phyloP scores from a whole-genome alignment of 2,797 vertebrate genomes.

The Margarornis squamiger region DNA sequence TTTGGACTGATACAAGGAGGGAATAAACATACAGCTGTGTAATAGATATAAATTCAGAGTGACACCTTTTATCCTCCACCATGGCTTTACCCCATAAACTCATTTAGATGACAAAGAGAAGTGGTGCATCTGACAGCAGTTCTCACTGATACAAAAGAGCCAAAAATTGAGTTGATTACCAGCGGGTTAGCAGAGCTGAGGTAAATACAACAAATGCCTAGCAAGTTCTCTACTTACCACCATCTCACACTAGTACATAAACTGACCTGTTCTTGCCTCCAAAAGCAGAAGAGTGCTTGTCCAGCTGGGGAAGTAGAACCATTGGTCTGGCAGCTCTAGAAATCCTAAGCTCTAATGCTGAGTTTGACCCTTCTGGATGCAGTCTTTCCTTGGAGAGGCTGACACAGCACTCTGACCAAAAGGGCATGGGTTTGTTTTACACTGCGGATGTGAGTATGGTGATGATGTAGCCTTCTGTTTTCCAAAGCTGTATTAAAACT shows the following conservation, averaged over 20 bases:
- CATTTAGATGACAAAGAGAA: background rate
- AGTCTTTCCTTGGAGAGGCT: background rate
- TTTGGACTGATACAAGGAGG: background rate
- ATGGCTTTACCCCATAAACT: background rate
- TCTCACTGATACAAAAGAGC: background rate
- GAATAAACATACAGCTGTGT: background rate
- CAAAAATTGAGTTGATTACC: background rate
- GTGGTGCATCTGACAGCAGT: background rate
- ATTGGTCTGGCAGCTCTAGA: background rate
- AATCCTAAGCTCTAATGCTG: background rate
- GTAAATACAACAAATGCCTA: background rate
- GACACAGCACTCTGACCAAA: background rate
- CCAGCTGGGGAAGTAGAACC: background rate
- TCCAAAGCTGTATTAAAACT: slow-evolving; percentile 23
- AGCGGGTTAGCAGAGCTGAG: background rate
- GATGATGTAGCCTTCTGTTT: slow-evolving; percentile 34
- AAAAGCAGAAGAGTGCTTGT: background rate
- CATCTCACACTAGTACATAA: background rate
- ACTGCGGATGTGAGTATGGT: background rate
- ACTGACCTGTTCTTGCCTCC: background rate
- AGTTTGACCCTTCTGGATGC: background rate
- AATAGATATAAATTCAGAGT: background rate
- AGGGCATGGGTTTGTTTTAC: background rate
- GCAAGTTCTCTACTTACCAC: background rate
- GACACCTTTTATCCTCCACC: background rate